Base-by-base conservation (phyloP, 2,888 invertebrate species). In the Harmothoe impar region DNA sequence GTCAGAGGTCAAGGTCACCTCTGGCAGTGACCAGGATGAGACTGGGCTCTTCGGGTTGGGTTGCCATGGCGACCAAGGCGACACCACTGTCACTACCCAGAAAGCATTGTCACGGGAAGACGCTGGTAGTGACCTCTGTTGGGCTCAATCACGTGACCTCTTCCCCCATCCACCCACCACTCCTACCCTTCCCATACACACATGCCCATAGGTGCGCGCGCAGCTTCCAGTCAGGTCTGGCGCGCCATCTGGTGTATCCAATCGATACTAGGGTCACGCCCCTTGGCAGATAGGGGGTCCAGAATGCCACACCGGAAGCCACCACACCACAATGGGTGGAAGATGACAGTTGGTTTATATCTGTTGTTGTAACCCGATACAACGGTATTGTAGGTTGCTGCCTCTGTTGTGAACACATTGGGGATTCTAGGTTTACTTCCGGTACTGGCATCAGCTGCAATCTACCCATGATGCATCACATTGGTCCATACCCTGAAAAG, bases 21-120 rank as follows among this genome's bases (percentile, higher is more conserved):
- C n/a, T n/a, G 62, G 62, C 62, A 20, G 62, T 62, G 62, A 20
- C 62, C 62, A 62, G 62, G 62, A 62, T n/a, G 62, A 62, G 62
- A n/a, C 62, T 20, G 3, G 62, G 62, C 62, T 62, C 7, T 62
- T 62, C 20, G 62, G 62, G 62, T 3, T 62, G 7, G 62, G 62
- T 62, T 62, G n/a, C 62, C 62, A 62, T 62, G 62, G 62, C 3
- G n/a, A 62, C 62, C 62, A 43, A 43, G 62, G 62, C 20, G 62
- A 5, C 62, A 12, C 62, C 62, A 62, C 62, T 62, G 62, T 62
- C 62, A 62, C 62, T 62, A n/a, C 62, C 62, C 62, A 62, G 62
- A 62, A 62, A n/a, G 12, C 62, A 20, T 62, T 62, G 62, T 62
- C 62, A 62, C 20, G 3, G 20, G 62, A 62, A 12, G 62, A 62